These are phyloP conservation scores for Carettochelys insculpta DNA, from an alignment of 2,113 vertebrate genomes.

Conservation along the genomic window DNA sequence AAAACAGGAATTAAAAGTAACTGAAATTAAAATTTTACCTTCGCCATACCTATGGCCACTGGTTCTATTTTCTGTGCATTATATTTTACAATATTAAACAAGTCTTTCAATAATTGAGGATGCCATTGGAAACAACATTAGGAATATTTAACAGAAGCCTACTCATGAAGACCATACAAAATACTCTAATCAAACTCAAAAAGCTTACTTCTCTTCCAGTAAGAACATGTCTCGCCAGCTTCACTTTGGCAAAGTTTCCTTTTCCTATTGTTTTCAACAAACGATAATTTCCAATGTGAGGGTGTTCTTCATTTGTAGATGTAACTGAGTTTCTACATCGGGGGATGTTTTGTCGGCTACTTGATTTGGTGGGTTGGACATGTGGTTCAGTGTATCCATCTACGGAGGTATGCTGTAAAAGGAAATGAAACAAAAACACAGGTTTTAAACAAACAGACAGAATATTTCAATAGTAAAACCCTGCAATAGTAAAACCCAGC, in stretches of 20 bases:
- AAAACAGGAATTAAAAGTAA: no score
- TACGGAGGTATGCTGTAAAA: slow-evolving; percentile 90
- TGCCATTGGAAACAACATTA: neutral
- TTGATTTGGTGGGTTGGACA: slow-evolving; percentile 87
- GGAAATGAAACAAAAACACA: neutral
- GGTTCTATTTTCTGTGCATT: neutral
- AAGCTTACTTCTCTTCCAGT: slow-evolving; percentile 93
- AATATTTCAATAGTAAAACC: neutral
- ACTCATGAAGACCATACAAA: neutral
- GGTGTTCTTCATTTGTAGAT: slow-evolving; percentile 88
- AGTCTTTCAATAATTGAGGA: neutral
- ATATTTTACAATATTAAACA: neutral
- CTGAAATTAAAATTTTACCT: neutral
- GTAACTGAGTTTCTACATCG: slow-evolving; percentile 93
- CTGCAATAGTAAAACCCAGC: neutral
- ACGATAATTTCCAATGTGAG: slow-evolving; percentile 94
- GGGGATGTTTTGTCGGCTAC: slow-evolving; percentile 91
- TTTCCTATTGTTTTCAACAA: slow-evolving; percentile 97
- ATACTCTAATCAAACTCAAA: neutral
- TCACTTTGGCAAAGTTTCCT: slow-evolving; percentile 97
- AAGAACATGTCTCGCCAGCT: slow-evolving; percentile 91
- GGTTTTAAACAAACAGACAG: neutral
- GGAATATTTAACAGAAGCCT: neutral
- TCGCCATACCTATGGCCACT: neutral
- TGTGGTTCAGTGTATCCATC: slow-evolving; percentile 90